Evolutionary conservation across 2,797 vertebrate genomes (phyloP), one percentile per base, ranked within the genome.

Genomic region (Huso huso): DNA sequence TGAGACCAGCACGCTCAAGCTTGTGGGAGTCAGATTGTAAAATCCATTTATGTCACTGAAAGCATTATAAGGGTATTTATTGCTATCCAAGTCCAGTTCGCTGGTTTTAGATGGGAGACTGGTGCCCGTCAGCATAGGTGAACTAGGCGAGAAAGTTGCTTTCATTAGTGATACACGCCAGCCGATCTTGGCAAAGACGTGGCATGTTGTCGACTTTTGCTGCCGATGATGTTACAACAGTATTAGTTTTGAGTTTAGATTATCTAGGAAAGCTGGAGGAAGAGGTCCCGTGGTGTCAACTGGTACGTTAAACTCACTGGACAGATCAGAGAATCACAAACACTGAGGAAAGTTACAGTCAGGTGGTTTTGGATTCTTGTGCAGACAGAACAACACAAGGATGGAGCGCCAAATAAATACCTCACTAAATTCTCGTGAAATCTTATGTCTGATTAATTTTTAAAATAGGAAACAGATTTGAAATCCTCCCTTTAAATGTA

Each of bases 91-190:
- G 15, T 61, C 10, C 55, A 23, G 51, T 7, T 37, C n/a, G n/a
- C n/a, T 48, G 50, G 58, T 48, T 58, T 64, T 67, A 69, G 51
- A 62, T 62, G 65, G 2, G 58, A 49, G 66, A 57, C 57, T 50
- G 59, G 48, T 51, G 66, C 51, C 48, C 63, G 23, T 37, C 2
- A 37, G 23, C 51, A 55, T 49, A 23, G 37, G 23, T 50, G 53
- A 57, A 7, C 48, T 7, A 67, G 59, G 49, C 37, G 62, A 51
- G 58, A 52, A 61, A 65, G 13, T 58, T 37, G 0, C 15, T 60
- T 57, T 12, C 51, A 67, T 68, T 50, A 23, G 12, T 48, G 53
- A 63, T 51, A 53, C 50, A 13, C 15, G 48, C 49, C 51, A 13
- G 51, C 11, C 2, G 13, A 62, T 23, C 8, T 58, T 51, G 10